Percentiles rank a stretch among this genome's conserved stretches.
Evolutionary conservation across 1,140 invertebrate species (phyloP).

Genomic region (Lepidurus packardi): DNA sequence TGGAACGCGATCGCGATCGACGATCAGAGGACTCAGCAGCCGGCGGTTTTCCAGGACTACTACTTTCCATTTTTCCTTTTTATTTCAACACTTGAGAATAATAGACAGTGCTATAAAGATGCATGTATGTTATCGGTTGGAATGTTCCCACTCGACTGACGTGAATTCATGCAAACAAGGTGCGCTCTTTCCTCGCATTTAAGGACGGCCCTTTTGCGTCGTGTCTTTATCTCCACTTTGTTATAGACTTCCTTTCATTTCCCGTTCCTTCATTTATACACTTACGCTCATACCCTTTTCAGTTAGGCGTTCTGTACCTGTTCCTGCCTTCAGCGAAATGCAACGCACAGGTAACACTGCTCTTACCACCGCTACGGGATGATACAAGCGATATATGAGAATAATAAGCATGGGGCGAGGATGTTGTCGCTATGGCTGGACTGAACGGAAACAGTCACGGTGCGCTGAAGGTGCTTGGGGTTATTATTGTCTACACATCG

Average conservation of each 20-base stretch:
- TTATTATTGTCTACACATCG: background rate
- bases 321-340: background rate
- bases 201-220: constrained; percentile 12
- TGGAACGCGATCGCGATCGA: constrained; percentile 16
- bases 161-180: constrained; percentile 10
- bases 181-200: constrained; percentile 15
- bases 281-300: background rate
- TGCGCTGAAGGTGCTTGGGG: background rate
- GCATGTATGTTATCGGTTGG: background rate
- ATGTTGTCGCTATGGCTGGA: background rate
- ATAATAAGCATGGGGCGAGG: background rate
- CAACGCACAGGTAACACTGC: background rate
- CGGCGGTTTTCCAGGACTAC: constrained; percentile 29
- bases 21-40: background rate
- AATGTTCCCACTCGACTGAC: background rate
- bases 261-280: background rate
- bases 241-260: constrained; percentile 4
- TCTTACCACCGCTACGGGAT: background rate
- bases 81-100: background rate
- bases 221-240: background rate
- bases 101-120: background rate
- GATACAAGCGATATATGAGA: background rate
- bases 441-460: constrained; percentile 8
- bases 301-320: background rate
- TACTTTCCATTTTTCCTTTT: constrained; percentile 30